phyloP scores from a whole-genome alignment of 1,140 invertebrate genomes.

The Temnothorax longispinosus region DNA sequence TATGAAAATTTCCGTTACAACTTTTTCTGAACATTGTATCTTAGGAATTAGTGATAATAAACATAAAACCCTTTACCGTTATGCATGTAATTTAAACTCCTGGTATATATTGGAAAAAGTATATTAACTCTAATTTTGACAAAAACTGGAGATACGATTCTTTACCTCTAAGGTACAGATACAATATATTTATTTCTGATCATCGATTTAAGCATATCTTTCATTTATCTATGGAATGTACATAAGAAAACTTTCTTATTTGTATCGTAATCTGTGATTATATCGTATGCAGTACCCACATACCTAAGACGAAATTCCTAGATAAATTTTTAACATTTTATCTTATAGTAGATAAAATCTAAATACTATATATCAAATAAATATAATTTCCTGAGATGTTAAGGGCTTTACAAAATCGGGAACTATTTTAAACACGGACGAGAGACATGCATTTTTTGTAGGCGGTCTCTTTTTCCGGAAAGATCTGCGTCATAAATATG shows the following conservation, averaged over 20 bases:
- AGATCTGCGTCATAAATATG: constrained; percentile 25
- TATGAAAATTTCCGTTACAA: too few relatives aligned
- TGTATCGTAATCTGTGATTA: background rate
- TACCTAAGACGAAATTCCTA: background rate
- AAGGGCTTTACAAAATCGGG: background rate
- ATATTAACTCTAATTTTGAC: too few relatives aligned
- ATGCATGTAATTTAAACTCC: too few relatives aligned
- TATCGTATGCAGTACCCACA: too few relatives aligned
- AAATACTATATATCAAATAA: background rate
- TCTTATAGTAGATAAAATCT: background rate
- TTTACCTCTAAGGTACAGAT: too few relatives aligned
- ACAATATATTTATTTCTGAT: background rate
- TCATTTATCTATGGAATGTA: background rate
- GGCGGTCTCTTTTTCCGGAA: background rate
- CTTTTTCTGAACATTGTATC: too few relatives aligned
- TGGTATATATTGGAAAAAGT: too few relatives aligned
- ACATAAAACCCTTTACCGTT: too few relatives aligned
- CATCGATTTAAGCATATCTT: background rate
- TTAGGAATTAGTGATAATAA: too few relatives aligned
- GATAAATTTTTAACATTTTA: background rate
- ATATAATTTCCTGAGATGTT: background rate
- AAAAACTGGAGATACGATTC: too few relatives aligned
- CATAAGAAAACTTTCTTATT: background rate
- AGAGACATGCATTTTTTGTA: background rate
- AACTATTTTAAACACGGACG: background rate